A percentile compares a stretch with the other conserved stretches of the same genome.
phyloP scores from a whole-genome alignment of 2,113 vertebrate species.

The Proterorhinus semilunaris region DNA sequence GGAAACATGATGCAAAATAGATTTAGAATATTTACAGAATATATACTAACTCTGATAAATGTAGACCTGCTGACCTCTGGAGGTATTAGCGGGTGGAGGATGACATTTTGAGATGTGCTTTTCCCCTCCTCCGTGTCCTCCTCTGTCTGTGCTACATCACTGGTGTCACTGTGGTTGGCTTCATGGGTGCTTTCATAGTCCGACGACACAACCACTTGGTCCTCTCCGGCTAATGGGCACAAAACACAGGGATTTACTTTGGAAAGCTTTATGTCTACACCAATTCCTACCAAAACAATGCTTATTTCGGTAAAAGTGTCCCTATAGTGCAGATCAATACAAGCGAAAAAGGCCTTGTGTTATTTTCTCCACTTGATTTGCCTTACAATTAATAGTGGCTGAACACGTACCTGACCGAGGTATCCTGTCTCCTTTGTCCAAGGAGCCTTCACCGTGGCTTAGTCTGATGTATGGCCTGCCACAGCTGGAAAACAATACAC shows the following conservation, averaged over 20 bases:
- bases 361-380: too few species aligned
- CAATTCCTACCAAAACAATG: too few species aligned
- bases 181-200: constrained; percentile 88
- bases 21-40: neutral
- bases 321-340: too few species aligned
- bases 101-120: constrained; percentile 74
- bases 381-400: neutral
- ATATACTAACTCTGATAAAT: neutral
- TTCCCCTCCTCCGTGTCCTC: constrained; percentile 80
- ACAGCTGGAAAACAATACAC: constrained; percentile 76
- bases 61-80: constrained; percentile 62
- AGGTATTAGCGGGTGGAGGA: constrained; percentile 71
- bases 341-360: too few species aligned
- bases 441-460: constrained; percentile 76
- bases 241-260: constrained; percentile 32
- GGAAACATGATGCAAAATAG: constrained; percentile 13
- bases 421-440: constrained; percentile 77
- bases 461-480: constrained; percentile 86
- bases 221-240: constrained; percentile 72
- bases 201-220: constrained; percentile 84
- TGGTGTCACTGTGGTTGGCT: constrained; percentile 95
- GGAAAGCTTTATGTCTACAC: neutral
- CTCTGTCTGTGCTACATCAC: constrained; percentile 88
- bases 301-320: too few species aligned
- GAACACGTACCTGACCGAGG: constrained; percentile 80